Conservation (phyloP, 1,140 invertebrate species). For the Papilio glaucus region DNA sequence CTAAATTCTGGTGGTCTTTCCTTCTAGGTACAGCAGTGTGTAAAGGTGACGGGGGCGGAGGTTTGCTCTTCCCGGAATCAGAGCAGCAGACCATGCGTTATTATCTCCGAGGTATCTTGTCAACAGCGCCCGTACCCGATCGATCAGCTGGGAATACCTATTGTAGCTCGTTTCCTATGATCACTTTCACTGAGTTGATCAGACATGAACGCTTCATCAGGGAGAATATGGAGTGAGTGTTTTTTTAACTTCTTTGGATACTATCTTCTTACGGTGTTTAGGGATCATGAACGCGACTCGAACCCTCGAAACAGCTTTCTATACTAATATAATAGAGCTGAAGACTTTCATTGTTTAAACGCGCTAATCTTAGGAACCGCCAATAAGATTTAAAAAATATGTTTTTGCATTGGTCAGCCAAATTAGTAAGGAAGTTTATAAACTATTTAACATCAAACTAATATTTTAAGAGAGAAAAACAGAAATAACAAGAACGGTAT, state of each 20-base stretch:
- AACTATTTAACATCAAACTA: too few relatives aligned
- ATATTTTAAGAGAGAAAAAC: too few relatives aligned
- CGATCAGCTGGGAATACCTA: not conserved
- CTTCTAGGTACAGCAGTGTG: not conserved
- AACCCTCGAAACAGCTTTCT: too few relatives aligned
- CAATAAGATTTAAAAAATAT: too few relatives aligned
- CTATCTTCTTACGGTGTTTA: too few relatives aligned
- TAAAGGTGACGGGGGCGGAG: not conserved
- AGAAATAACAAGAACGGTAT: too few relatives aligned
- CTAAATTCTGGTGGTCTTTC: not conserved
- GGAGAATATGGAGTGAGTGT: constrained; percentile 1
- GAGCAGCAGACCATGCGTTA: not conserved
- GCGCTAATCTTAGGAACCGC: too few relatives aligned
- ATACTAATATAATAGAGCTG: too few relatives aligned
- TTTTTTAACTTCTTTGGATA: not conserved
- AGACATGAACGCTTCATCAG: not conserved
- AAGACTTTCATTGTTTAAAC: too few relatives aligned
- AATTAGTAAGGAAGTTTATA: too few relatives aligned
- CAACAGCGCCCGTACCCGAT: not conserved
- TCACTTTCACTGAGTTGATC: not conserved
- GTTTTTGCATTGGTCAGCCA: too few relatives aligned
- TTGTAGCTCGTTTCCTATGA: not conserved
- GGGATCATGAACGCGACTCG: too few relatives aligned
- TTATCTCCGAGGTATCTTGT: not conserved
- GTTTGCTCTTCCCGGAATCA: not conserved